These are phyloP conservation scores for Ethmia dodecea DNA, from an alignment of 2,888 invertebrate species.

Conservation along the genomic window DNA sequence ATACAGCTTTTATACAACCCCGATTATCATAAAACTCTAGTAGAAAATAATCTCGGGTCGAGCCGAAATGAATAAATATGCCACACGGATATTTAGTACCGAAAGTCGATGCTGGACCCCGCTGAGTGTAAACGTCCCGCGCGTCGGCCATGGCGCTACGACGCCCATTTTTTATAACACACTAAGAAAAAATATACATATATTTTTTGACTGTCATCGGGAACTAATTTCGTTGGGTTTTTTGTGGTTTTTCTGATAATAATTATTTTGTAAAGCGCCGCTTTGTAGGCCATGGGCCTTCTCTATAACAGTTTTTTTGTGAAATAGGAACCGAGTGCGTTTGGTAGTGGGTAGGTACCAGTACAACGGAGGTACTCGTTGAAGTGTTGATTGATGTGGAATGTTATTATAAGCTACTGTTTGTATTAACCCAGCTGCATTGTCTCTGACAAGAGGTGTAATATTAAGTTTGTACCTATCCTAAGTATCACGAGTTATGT, in stretches of 20 bases:
- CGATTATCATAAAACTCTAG: conserved; percentile 71
- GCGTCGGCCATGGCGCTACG: conserved; percentile 61
- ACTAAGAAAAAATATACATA: conserved; percentile 56
- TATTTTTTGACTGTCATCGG: conserved; percentile 76
- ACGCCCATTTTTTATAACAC: conserved; percentile 40
- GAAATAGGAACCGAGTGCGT: too few relatives aligned
- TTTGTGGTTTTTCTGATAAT: conserved; percentile 67
- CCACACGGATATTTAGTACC: conserved; percentile 66
- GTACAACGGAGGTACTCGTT: too few relatives aligned
- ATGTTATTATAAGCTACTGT: too few relatives aligned
- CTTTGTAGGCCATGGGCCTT: conserved; percentile 26
- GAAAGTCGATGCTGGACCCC: conserved; percentile 44
- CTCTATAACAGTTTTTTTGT: not conserved
- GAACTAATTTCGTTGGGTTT: conserved; percentile 72
- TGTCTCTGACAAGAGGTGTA: too few relatives aligned
- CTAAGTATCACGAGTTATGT: too few relatives aligned
- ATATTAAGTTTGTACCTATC: too few relatives aligned
- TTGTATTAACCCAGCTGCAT: too few relatives aligned
- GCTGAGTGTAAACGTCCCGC: conserved; percentile 63
- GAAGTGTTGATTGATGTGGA: too few relatives aligned
- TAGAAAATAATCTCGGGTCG: conserved; percentile 64
- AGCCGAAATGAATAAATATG: conserved; percentile 62
- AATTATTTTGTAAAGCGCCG: conserved; percentile 61
- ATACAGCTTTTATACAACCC: conserved; percentile 44
- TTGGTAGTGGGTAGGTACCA: too few relatives aligned